Evolutionary conservation across 2,113 vertebrate species (phyloP).

Genomic region (Serinus canaria): DNA sequence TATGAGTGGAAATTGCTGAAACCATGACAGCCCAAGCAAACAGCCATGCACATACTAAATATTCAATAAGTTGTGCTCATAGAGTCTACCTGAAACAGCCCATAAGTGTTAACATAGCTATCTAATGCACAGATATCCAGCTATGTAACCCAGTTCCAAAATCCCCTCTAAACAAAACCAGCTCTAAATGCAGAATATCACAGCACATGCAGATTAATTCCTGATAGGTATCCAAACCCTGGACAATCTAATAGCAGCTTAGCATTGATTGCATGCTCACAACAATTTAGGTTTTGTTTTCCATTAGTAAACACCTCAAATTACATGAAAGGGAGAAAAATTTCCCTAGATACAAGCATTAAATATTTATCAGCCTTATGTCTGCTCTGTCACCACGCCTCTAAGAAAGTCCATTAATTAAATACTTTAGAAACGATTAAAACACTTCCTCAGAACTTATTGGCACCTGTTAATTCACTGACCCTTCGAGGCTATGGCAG

Average conservation of each 20-base stretch:
- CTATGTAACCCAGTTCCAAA: background rate
- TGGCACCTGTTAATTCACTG: conserved; percentile 61
- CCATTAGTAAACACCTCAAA: conserved; percentile 52
- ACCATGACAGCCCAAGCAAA: background rate
- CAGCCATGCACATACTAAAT: background rate
- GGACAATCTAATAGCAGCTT: background rate
- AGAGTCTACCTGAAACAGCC: background rate
- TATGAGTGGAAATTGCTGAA: background rate
- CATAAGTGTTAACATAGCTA: background rate
- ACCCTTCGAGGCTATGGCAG: conserved; percentile 20
- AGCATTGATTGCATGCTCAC: background rate
- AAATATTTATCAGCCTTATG: conserved; percentile 55
- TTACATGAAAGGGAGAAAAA: conserved; percentile 29
- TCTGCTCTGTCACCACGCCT: conserved; percentile 42
- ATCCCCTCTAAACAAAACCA: background rate
- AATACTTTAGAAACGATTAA: conserved; percentile 52
- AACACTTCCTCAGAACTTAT: conserved; percentile 58
- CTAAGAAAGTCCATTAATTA: conserved; percentile 46
- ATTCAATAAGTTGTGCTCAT: background rate
- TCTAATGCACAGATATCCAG: background rate
- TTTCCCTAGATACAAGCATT: conserved; percentile 19
- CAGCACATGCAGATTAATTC: background rate
- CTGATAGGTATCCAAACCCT: background rate
- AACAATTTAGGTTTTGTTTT: conserved; percentile 33
- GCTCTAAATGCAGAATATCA: background rate